Evolutionary conservation across 2,797 vertebrate species (phyloP), one percentile per base, ranked within the genome.

Genomic region (Chromis chromis): DNA sequence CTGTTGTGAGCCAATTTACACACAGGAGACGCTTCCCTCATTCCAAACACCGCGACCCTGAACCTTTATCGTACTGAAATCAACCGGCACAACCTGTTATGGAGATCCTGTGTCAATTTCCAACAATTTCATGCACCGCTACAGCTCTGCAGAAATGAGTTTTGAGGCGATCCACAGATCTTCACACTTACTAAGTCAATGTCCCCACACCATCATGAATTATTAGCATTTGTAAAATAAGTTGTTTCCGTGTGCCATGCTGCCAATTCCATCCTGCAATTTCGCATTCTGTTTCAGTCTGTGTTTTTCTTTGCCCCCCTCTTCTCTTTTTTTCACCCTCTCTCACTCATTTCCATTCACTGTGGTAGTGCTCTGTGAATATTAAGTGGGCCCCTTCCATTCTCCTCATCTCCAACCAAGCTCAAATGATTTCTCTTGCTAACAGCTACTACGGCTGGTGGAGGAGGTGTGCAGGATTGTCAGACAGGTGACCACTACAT

Each of bases 331-430:
- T 73, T 74, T 42, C 76, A 60, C 79, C 68, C 84, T 56, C 90
- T 85, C 91, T 74, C 79, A 90, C 89, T 95, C 91, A 94, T 88
- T 95, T 90, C 94, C 87, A 90, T 94, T 94, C 92, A 86, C 82
- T 88, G 90, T 89, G 90, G 90, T 87, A 86, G 81, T 82, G 82
- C 64, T 88, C 90, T 89, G 89, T 88, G 94, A 95, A 94, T 94
- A 93, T 91, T 93, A 96, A 96, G 93, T 91, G 91, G 85, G 70
- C 70, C 85, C 88, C 74, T 86, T 91, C 82, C 84, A 81, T 88
- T 89, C 88, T 88, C 90, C 89, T 86, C 86, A 85, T 90, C 90
- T 90, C 87, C 88, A 93, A 81, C 85, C 88, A 87, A 89, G 88
- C 92, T 87, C 84, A 86, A 93, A 92, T 84, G 73, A 92, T 91